A percentile compares a stretch with the other conserved stretches of the same genome.
These are phyloP conservation scores for Bradypodion pumilum DNA, from an alignment of 2,797 vertebrate species.

Conservation along the genomic window DNA sequence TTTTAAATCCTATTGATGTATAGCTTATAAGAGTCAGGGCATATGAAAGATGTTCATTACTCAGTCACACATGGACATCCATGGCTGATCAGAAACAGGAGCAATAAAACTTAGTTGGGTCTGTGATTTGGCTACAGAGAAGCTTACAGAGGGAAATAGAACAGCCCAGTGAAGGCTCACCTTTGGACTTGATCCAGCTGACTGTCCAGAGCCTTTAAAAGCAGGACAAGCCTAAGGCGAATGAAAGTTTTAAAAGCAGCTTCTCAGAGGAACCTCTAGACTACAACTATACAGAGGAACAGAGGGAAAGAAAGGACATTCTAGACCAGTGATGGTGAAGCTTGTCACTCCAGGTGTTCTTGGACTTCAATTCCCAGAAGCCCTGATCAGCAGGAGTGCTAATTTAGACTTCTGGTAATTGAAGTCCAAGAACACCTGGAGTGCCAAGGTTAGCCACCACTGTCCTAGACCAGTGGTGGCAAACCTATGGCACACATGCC, in stretches of 20 bases:
- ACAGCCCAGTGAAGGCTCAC: neutral
- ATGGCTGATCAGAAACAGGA: neutral
- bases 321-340: too few species aligned
- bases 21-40: neutral
- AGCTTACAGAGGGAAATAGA: neutral
- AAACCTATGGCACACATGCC: too few species aligned
- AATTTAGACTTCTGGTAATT: too few species aligned
- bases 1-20: conserved; percentile 11
- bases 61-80: neutral
- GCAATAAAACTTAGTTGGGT: neutral
- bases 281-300: neutral
- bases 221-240: neutral
- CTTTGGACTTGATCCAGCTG: neutral
- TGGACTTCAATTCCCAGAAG: too few species aligned
- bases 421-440: too few species aligned
- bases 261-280: neutral
- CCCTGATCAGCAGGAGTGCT: too few species aligned
- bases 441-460: too few species aligned
- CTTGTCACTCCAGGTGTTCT: too few species aligned
- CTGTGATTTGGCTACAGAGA: neutral
- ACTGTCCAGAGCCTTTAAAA: neutral
- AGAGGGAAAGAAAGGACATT: neutral
- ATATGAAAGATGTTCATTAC: neutral
- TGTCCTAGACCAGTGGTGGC: too few species aligned
- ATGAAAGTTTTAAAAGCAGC: neutral